Evolutionary conservation across 1,140 invertebrate genomes (phyloP).

Genomic region (Lepidotrigona ventralis): DNA sequence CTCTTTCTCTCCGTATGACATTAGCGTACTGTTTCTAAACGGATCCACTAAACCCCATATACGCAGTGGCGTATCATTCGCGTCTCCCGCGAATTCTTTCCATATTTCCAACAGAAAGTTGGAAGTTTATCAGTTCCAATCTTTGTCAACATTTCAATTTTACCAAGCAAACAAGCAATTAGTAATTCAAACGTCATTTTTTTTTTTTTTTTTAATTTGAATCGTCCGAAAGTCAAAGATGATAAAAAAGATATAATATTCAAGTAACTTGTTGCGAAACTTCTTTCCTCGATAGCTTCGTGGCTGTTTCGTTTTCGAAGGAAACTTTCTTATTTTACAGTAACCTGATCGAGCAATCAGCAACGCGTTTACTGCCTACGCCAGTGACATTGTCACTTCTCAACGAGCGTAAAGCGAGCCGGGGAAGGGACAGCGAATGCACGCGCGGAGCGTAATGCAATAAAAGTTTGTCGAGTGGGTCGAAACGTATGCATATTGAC

Average conservation of each 20-base stretch:
- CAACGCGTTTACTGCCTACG: constrained; percentile 54
- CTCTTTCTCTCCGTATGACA: constrained; percentile 50
- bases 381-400: constrained; percentile 53
- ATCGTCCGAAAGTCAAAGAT: no score
- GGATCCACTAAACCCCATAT: constrained; percentile 35
- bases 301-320: no score
- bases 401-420: constrained; percentile 58
- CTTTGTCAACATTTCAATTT: no score
- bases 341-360: not conserved
- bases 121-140: not conserved
- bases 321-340: no score
- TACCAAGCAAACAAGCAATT: no score
- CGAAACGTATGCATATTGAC: constrained; percentile 76
- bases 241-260: no score
- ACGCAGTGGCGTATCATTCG: constrained; percentile 53
- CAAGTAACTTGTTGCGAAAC: no score
- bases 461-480: constrained; percentile 75
- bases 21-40: constrained; percentile 63
- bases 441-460: constrained; percentile 71
- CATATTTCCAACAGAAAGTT: no score
- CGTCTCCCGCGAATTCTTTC: not conserved
- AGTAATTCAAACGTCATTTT: no score
- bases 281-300: no score
- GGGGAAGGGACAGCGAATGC: constrained; percentile 58
- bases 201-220: no score